These are phyloP conservation scores for Micromussa lordhowensis DNA, from an alignment of 92 coral and sea anemone genomes.

Conservation along the genomic window DNA sequence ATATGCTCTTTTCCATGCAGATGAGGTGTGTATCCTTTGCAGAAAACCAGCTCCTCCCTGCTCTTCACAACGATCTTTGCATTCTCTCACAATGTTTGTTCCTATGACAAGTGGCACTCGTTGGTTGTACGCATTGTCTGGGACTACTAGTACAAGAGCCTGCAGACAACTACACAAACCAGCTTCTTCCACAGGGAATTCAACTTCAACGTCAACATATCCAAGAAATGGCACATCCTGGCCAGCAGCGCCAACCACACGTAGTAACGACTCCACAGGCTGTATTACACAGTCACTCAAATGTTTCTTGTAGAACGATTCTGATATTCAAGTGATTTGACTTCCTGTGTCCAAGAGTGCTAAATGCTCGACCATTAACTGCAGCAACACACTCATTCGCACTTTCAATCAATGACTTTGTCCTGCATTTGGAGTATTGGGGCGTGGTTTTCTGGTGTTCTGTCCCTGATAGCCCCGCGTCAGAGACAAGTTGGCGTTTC, in stretches of 20 bases:
- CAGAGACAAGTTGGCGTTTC: constrained; percentile 57
- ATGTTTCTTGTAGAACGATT: no score
- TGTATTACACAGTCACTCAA: no score
- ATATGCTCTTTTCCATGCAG: constrained; percentile 32
- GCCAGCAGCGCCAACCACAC: no score
- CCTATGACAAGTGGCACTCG: constrained; percentile 48
- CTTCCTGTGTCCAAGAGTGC: no score
- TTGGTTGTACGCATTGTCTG: constrained; percentile 58
- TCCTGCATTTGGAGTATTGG: not conserved
- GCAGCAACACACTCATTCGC: not conserved
- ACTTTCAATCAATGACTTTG: not conserved
- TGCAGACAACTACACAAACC: no score
- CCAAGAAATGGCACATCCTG: no score
- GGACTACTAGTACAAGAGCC: constrained; percentile 55
- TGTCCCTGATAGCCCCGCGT: constrained; percentile 62
- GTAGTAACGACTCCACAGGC: no score
- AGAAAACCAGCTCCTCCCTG: constrained; percentile 28
- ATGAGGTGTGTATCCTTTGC: constrained; percentile 37
- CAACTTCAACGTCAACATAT: no score
- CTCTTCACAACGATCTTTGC: constrained; percentile 31
- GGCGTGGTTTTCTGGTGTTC: constrained; percentile 7
- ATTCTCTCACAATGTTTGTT: constrained; percentile 53
- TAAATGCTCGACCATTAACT: no score
- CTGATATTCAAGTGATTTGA: no score
- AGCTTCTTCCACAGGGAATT: no score